Evolutionary conservation across 2,113 vertebrate species (phyloP), one percentile per base, ranked within the genome.

Genomic region (Oryctolagus cuniculus): DNA sequence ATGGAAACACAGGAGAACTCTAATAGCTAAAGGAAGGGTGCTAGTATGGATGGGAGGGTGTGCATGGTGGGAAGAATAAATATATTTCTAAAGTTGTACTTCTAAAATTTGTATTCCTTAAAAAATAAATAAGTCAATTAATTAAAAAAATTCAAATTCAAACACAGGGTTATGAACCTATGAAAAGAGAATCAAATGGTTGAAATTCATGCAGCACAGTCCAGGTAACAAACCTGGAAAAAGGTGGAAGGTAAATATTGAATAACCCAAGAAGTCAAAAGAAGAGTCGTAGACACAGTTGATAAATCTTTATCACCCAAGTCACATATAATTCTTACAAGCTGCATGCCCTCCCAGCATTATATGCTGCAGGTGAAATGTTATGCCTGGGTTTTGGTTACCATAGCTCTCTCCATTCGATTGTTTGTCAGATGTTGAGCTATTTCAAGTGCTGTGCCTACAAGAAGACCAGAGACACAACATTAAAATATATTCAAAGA

Each of bases 231-330:
- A 86, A 34, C 5, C 5, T 29, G 22, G 51, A 6, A 13, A 81
- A 27, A 72, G 21, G 8, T 13, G 31, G 21, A 29, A 58, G 24
- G 34, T 51, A 13, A 12, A 6, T 53, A 29, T 53, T 78, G 21
- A 61, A 53, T n/a, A 84, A 84, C 25, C 36, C 31, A 89, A 81
- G 73, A 96, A 87, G 44, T 17, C 29, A 61, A 80, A 44, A 55
- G 31, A 79, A 64, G 66, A 96, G 38, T n/a, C 77, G 3, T 22
- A 78, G 11, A 44, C 21, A 58, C 21, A 29, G 19, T 10, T 44
- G 31, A 21, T 3, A 38, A 12, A 38, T 5, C 38, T 13, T 79
- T 34, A 25, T n/a, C 51, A 44, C 17, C 70, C 8, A 58, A 3
- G 51, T 21, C 58, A 31, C 53, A 16, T 22, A 5, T n/a, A 55